Evolutionary conservation across 37 sponge, comb jelly and placozoan species (phyloP), one percentile per base, ranked within the genome.

Genomic region (Beroe forskalii): DNA sequence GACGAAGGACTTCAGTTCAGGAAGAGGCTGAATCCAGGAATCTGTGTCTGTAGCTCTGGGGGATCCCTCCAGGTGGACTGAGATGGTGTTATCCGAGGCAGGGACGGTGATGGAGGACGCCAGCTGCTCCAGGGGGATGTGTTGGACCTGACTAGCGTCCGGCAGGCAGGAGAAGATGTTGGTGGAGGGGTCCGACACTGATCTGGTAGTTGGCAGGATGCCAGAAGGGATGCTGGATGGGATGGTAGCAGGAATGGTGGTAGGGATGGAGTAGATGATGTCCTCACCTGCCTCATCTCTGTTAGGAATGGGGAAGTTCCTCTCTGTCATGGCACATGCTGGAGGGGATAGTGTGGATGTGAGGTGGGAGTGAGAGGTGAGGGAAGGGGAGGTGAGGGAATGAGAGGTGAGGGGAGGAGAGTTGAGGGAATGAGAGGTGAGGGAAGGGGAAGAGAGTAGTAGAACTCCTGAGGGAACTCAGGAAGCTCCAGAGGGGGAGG

Each of bases 121-220:
- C 1, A 69, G 72, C 72, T 69, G 38, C 38, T 33, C 72, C 39
- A 69, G 38, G 38, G 72, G 72, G 32, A 69, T 27, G 72, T 69
- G 9, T 14, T 69, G 32, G 4, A 69, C 37, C 55, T 48, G 55
- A 48, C 12, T 12, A 48, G 55, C 55, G 12, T 48, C 55, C 6
- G 55, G 55, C 12, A 48, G 55, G 12, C 55, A 48, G 55, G 55
- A 48, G 55, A 48, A 48, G 55, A 48, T 6, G 12, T 48, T 48
- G n/a, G n/a, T n/a, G n/a, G n/a, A n/a, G n/a, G n/a, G n/a, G n/a
- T n/a, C n/a, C n/a, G n/a, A n/a, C n/a, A n/a, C n/a, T n/a, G n/a
- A n/a, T n/a, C n/a, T n/a, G n/a, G n/a, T n/a, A n/a, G n/a, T n/a
- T n/a, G n/a, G n/a, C n/a, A n/a, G n/a, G n/a, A n/a, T n/a, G n/a